Conservation (phyloP, 1,140 invertebrate genomes). For the Globodera ellingtonae region DNA sequence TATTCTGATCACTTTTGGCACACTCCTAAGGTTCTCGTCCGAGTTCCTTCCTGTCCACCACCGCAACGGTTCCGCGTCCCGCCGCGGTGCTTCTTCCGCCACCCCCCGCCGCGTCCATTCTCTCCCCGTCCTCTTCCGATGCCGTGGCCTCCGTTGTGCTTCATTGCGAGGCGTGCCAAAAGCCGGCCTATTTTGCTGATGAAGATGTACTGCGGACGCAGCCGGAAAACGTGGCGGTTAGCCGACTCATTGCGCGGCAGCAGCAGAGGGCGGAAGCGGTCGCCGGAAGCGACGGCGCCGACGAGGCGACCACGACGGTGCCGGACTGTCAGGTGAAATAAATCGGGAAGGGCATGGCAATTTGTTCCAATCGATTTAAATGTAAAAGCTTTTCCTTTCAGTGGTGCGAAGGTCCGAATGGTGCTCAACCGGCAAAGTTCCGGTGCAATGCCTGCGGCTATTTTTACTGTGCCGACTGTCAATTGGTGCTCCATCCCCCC, state of each 20-base stretch:
- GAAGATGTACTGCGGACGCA: slow-evolving; percentile 35
- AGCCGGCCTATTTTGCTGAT: slow-evolving; percentile 46
- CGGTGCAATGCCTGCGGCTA: slow-evolving; percentile 94
- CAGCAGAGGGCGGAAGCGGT: not conserved
- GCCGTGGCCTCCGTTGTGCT: slow-evolving; percentile 24
- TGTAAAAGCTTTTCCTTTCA: slow-evolving; percentile 14
- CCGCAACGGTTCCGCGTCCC: slow-evolving; percentile 5
- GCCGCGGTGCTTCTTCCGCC: not conserved
- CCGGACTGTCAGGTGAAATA: slow-evolving; percentile 72
- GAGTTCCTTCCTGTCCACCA: slow-evolving; percentile 42
- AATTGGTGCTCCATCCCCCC: slow-evolving; percentile 86
- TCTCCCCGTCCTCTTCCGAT: slow-evolving; percentile 20
- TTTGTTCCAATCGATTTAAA: not conserved
- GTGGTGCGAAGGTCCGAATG: slow-evolving; percentile 33
- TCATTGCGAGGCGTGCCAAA: slow-evolving; percentile 44
- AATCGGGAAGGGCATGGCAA: not conserved
- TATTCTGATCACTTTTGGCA: not conserved
- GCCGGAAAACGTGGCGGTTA: slow-evolving; percentile 41
- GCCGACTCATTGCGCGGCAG: slow-evolving; percentile 18
- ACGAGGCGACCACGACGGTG: slow-evolving; percentile 1
- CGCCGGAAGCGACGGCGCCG: not conserved
- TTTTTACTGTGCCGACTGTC: slow-evolving; percentile 86
- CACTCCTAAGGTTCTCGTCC: slow-evolving; percentile 42
- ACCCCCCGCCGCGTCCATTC: slow-evolving; percentile 20
- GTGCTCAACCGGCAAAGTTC: slow-evolving; percentile 25